Conservation (phyloP, 2,797 vertebrate species). For the Semotilus atromaculatus region DNA sequence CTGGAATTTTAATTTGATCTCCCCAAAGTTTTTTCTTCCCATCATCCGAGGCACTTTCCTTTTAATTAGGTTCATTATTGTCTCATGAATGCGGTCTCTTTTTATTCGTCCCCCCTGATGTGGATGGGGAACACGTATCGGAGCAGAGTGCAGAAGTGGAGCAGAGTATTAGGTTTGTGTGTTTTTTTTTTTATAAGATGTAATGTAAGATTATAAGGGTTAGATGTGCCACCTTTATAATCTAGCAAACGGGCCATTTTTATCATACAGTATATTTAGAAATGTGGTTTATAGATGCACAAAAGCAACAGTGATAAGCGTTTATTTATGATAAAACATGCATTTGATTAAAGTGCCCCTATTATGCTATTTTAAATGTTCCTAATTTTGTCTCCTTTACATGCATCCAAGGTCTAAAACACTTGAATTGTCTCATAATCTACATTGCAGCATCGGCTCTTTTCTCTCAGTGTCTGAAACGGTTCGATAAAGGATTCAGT, state of each 20-base stretch:
- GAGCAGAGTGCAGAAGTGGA: neutral
- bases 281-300: neutral
- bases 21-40: constrained; percentile 50
- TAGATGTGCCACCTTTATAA: neutral
- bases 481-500: neutral
- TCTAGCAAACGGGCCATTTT: neutral
- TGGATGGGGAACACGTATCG: neutral
- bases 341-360: neutral
- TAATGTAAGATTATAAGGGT: too few relatives aligned
- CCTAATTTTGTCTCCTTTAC: neutral
- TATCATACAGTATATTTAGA: neutral
- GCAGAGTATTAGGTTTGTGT: neutral
- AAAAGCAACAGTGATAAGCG: neutral
- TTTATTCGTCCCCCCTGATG: constrained; percentile 34
- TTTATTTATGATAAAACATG: too few relatives aligned
- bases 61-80: constrained; percentile 58
- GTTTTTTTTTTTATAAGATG: too few relatives aligned
- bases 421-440: neutral
- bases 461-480: neutral
- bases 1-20: constrained; percentile 58
- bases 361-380: neutral
- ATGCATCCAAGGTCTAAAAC: neutral
- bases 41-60: constrained; percentile 35
- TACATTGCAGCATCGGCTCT: too few relatives aligned
- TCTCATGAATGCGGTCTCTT: constrained; percentile 23